These are phyloP conservation scores for Gonioctena quinquepunctata DNA, from an alignment of 1,140 invertebrate species.

Conservation along the genomic window DNA sequence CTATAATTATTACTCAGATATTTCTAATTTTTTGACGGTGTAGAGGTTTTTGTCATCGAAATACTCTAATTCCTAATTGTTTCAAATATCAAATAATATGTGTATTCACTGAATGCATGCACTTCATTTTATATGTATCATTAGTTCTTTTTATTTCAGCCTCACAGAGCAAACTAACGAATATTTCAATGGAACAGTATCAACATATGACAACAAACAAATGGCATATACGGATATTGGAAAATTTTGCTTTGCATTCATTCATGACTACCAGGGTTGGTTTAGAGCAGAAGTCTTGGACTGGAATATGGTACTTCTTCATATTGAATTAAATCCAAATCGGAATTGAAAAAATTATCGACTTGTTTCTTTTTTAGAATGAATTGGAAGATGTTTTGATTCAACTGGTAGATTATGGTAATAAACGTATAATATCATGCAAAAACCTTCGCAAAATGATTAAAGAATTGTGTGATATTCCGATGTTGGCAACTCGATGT, in stretches of 20 bases:
- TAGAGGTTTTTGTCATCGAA: too few species aligned
- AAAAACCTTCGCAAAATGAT: slow-evolving; percentile 28
- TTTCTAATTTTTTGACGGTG: too few species aligned
- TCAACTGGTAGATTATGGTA: slow-evolving; percentile 37
- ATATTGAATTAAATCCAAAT: background rate
- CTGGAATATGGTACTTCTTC: background rate
- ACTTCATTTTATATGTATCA: too few species aligned
- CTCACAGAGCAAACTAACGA: background rate
- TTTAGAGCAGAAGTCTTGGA: slow-evolving; percentile 12
- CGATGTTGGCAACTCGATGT: slow-evolving; percentile 35
- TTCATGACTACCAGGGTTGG: background rate
- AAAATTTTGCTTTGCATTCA: slow-evolving; percentile 5
- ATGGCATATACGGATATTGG: background rate
- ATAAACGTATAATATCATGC: slow-evolving; percentile 19
- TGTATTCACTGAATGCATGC: too few species aligned
- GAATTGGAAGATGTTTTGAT: slow-evolving; percentile 24
- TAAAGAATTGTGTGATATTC: slow-evolving; percentile 29
- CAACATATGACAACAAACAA: slow-evolving; percentile 7
- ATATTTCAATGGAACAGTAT: background rate
- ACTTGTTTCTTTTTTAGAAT: slow-evolving; percentile 11
- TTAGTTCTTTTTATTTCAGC: background rate
- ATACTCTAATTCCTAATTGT: too few species aligned
- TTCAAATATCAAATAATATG: too few species aligned
- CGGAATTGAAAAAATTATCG: background rate
- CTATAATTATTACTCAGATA: too few species aligned